A percentile compares a stretch with the other conserved stretches of the same genome.
Evolutionary conservation across 2,888 invertebrate species (phyloP).

Genomic region (Bombylius major): DNA sequence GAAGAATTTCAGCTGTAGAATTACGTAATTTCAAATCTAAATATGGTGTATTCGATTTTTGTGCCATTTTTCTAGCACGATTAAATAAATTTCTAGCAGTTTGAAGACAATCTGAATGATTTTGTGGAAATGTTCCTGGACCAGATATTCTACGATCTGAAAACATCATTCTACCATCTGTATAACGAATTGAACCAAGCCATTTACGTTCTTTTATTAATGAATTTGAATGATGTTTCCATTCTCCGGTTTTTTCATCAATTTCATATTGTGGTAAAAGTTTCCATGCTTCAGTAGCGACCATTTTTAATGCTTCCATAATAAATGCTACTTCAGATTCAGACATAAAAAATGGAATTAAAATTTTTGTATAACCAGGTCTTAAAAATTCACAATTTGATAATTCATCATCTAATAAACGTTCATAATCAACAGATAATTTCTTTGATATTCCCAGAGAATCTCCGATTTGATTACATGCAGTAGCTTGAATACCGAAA

Average conservation of each 20-base stretch:
- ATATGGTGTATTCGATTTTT: slow-evolving; percentile 57
- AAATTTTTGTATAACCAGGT: slow-evolving; percentile 77
- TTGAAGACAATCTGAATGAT: slow-evolving; percentile 62
- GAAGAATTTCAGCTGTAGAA: slow-evolving; percentile 43
- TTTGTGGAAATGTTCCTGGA: slow-evolving; percentile 59
- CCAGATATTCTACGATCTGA: slow-evolving; percentile 60
- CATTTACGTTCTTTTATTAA: slow-evolving; percentile 72
- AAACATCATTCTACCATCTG: slow-evolving; percentile 60
- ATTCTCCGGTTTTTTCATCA: slow-evolving; percentile 81
- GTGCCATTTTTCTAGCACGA: slow-evolving; percentile 61
- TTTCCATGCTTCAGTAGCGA: slow-evolving; percentile 81
- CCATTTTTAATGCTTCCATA: slow-evolving; percentile 72
- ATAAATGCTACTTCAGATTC: slow-evolving; percentile 70
- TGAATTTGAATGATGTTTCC: slow-evolving; percentile 72
- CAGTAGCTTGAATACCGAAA: slow-evolving; percentile 78
- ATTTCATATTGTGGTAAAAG: slow-evolving; percentile 75
- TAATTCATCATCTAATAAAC: slow-evolving; percentile 40
- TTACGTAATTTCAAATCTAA: slow-evolving; percentile 9
- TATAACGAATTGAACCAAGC: slow-evolving; percentile 62
- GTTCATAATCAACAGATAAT: slow-evolving; percentile 62
- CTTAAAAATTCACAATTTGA: slow-evolving; percentile 53
- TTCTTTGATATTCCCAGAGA: slow-evolving; percentile 70
- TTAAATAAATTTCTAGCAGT: slow-evolving; percentile 67
- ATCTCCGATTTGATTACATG: slow-evolving; percentile 72
- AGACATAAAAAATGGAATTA: slow-evolving; percentile 73